phyloP scores from a whole-genome alignment of 2,888 invertebrate species.

The Merodon equestris region DNA sequence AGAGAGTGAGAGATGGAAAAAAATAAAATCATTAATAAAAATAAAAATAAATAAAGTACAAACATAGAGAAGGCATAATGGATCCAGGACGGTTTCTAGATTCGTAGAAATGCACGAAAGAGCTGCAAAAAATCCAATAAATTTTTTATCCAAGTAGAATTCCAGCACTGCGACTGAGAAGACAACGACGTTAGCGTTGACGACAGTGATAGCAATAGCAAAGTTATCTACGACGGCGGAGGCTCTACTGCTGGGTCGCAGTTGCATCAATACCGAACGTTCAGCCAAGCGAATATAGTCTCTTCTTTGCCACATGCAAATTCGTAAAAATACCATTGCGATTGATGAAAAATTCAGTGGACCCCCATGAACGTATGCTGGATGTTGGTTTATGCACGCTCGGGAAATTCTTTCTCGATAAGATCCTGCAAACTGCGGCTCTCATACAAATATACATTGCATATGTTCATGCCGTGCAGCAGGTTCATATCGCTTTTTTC shows the following conservation, averaged over 20 bases:
- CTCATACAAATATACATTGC: background rate
- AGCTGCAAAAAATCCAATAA: constrained; percentile 56
- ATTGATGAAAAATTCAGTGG: constrained; percentile 61
- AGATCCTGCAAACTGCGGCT: background rate
- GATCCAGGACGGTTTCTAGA: constrained; percentile 50
- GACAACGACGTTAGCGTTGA: background rate
- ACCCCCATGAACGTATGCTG: constrained; percentile 31
- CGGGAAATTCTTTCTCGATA: constrained; percentile 13
- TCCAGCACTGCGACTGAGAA: constrained; percentile 19
- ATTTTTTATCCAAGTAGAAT: constrained; percentile 62
- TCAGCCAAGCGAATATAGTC: constrained; percentile 17
- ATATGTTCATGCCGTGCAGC: background rate
- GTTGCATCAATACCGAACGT: constrained; percentile 51
- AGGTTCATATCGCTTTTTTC: no score
- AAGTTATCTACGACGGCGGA: background rate
- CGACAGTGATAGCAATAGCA: constrained; percentile 7
- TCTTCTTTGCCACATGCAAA: constrained; percentile 58
- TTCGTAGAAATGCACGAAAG: constrained; percentile 45
- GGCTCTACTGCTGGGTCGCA: background rate
- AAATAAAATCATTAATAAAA: constrained; percentile 61
- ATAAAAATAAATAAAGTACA: constrained; percentile 63
- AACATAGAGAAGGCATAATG: constrained; percentile 41
- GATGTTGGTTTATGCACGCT: background rate
- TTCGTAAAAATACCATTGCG: constrained; percentile 58
- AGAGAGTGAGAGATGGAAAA: constrained; percentile 25